Base-by-base conservation (phyloP, 1,140 invertebrate species). In the Holcopasites calliopsidis region DNA sequence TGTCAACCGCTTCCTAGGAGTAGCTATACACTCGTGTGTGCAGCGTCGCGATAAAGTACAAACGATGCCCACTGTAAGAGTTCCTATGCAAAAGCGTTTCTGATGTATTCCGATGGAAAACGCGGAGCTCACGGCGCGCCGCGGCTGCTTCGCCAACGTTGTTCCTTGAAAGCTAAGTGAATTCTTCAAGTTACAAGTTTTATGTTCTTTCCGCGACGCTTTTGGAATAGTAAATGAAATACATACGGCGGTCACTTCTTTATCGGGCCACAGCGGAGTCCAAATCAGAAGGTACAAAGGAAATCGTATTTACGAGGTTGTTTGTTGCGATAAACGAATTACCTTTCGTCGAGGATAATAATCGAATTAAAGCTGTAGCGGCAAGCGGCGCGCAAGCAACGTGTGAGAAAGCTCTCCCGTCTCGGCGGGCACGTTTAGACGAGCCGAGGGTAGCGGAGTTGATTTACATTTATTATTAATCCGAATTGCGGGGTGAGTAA, bases 401-500 rank as follows among this genome's bases (percentile, higher is more conserved):
- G 69, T 42, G 71, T 65, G 71, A 65, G 60, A 65, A 64, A 65
- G 21, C 11, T 40, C n/a, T 58, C 13, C 7, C 18, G 3, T 3
- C 10, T 7, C n/a, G 4, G 10, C n/a, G 26, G 26, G 13, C 11
- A 3, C 26, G 35, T 33, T 31, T 21, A 13, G 23, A 23, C 21
- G 2, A 5, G 21, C 13, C 44, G n/a, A 33, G 1, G 5, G 23
- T n/a, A n/a, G 10, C 4, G 33, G 11, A 31, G 61, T 6, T 65
- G 49, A 65, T 73, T 73, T 73, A 55, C 71, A 55, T 50, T 65
- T 65, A 55, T 65, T 65, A 73, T 73, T 65, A 65, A 73, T 73
- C 49, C 38, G 52, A 73, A 73, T 73, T 66, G 64, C 52, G 21
- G 52, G 52, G 62, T 40, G 62, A 58, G 72, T 57, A 40, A 68